Evolutionary conservation across 2,888 invertebrate genomes (phyloP), one percentile per base, ranked within the genome.

Genomic region (Cosmia trapezina): DNA sequence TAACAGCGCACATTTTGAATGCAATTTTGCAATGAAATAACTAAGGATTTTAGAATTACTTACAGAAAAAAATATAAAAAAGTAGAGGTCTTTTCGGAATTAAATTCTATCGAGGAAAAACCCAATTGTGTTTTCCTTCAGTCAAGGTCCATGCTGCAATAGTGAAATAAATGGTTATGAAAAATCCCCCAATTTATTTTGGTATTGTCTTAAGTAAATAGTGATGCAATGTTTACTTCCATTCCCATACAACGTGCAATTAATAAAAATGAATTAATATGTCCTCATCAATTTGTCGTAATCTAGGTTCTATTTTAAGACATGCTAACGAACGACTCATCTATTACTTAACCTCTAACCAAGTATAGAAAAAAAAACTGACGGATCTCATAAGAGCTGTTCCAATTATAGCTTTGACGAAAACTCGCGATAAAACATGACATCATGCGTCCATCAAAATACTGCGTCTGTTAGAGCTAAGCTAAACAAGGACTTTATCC

Each of bases 191-290:
- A n/a, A n/a, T n/a, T n/a, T n/a, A n/a, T n/a, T n/a, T n/a, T n/a
- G n/a, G n/a, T n/a, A n/a, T n/a, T n/a, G 28, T 28, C 28, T 37
- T 37, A 37, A 6, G 37, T 37, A 37, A 28, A 28, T 28, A 28
- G 28, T 37, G 78, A 80, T 73, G 74, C 62, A 77, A 76, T 78
- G 14, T 59, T 62, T 64, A 71, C 53, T 14, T 47, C 33, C 22
- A 53, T 47, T 51, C 49, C 7, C 33, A 45, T 9, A n/a, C 61
- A 61, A 45, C 56, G 56, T 66, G 28, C 63, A 69, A 56, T 64
- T 70, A 77, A 80, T 69, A 63, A 78, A 78, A 69, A 62, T 0
- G n/a, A 81, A 82, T 83, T 71, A 78, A 78, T 59, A 69, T 66
- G 83, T 69, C 81, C 81, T 81, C 64, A 56, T 63, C 70, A 76